Conservation (phyloP, 2,888 invertebrate species). For the Yponomeuta evonymella region DNA sequence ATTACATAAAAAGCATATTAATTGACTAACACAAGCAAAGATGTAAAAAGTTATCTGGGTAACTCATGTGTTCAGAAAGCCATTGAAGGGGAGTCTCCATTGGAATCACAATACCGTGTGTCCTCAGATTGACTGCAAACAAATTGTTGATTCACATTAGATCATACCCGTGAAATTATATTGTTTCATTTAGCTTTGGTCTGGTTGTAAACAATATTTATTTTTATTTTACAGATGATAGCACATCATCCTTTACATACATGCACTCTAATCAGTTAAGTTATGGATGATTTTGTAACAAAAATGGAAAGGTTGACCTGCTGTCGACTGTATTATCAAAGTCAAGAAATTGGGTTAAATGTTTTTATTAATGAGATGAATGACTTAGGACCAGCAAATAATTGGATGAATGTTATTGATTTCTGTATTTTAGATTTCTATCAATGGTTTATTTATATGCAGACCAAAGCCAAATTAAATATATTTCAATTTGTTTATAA, state of each 20-base stretch:
- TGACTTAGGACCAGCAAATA: no score
- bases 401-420: no score
- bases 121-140: slow-evolving; percentile 83
- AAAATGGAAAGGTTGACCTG: no score
- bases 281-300: no score
- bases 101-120: slow-evolving; percentile 93
- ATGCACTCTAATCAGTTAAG: no score
- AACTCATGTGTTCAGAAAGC: slow-evolving; percentile 98
- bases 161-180: no score
- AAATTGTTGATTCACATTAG: slow-evolving; percentile 17
- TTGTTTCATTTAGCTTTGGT: no score
- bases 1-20: not conserved
- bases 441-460: not conserved
- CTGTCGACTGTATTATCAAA: not conserved
- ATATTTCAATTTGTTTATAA: not conserved
- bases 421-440: not conserved
- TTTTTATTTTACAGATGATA: no score
- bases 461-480: not conserved
- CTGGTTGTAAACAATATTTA: no score
- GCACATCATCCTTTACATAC: no score
- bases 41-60: slow-evolving; percentile 99
- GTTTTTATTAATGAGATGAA: no score
- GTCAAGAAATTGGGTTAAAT: no score
- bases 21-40: slow-evolving; percentile 74
- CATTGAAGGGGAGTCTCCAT: slow-evolving; percentile 94